Evolutionary conservation across 1,140 invertebrate genomes (phyloP), one percentile per base, ranked within the genome.

Genomic region (Drosophila gunungcola): DNA sequence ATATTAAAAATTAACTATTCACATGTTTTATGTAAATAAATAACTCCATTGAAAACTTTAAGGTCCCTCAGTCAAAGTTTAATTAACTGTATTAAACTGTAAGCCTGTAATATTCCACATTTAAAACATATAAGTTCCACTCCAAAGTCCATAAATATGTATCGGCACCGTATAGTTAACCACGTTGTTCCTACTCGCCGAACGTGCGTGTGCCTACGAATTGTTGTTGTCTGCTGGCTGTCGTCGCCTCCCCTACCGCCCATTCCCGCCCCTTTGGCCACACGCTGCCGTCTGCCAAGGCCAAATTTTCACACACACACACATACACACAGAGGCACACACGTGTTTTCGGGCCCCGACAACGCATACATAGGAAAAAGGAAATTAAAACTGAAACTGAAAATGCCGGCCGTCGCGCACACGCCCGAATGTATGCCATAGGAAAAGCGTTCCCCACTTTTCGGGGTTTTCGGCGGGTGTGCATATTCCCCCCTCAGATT

Each of bases 351-450:
- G 52, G 43, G 80, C 32, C 41, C 68, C 68, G 68, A 72, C 68
- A 72, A 80, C 76, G 67, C 79, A 82, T 90, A 90, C 79, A 90
- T 90, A 90, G 86, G 86, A 90, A 90, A 90, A 90, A 88, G 86
- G 86, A 90, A 90, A 90, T 89, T 89, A 89, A 90, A 89, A 84
- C 81, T 90, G 88, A 90, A 90, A 90, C 80, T 85, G 86, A 91
- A 90, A 90, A 90, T 75, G 80, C 86, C 88, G 82, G 88, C 61
- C 67, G 88, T 56, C 67, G 64, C 81, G 64, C 68, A 79, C 48
- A 65, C 72, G 86, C 76, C 88, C 75, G 63, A 79, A 83, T 89
- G 79, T 86, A 89, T 86, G 83, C 83, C 86, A 83, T 69, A 80
- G 52, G 54, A 75, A 75, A 65, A 52, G 45, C 55, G 77, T 74